phyloP scores from a whole-genome alignment of 2,113 vertebrate species.

The Mesitornis unicolor region DNA sequence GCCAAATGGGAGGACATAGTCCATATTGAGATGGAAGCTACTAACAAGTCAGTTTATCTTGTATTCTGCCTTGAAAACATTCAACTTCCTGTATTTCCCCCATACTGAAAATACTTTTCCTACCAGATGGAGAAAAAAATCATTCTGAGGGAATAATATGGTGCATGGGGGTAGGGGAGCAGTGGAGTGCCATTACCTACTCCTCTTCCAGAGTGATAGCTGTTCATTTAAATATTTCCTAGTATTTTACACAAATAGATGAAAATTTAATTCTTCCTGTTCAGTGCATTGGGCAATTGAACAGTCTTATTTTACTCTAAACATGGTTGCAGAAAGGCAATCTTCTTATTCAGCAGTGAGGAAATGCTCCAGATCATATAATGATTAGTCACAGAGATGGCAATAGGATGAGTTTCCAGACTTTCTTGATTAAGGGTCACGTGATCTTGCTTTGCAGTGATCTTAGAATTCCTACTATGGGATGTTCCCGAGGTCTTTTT shows the following conservation, averaged over 20 bases:
- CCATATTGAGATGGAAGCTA: background rate
- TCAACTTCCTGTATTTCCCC: background rate
- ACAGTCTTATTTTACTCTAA: background rate
- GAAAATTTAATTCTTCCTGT: background rate
- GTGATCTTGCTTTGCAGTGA: background rate
- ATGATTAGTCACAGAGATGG: background rate
- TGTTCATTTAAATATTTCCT: background rate
- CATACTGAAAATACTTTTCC: background rate
- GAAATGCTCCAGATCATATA: background rate
- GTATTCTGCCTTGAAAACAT: background rate
- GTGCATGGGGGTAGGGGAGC: accelerated
- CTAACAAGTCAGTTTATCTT: background rate
- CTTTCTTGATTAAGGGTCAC: background rate
- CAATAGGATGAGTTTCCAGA: background rate
- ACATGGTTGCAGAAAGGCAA: background rate
- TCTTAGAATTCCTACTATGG: background rate
- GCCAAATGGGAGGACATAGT: background rate
- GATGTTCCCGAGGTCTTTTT: background rate
- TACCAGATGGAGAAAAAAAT: background rate
- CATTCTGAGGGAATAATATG: background rate
- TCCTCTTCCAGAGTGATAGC: background rate
- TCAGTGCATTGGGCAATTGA: background rate
- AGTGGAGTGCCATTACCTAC: background rate
- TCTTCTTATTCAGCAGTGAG: background rate
- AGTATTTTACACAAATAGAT: background rate